Evolutionary conservation across 2,797 vertebrate species (phyloP).

Genomic region (Chelmon rostratus): DNA sequence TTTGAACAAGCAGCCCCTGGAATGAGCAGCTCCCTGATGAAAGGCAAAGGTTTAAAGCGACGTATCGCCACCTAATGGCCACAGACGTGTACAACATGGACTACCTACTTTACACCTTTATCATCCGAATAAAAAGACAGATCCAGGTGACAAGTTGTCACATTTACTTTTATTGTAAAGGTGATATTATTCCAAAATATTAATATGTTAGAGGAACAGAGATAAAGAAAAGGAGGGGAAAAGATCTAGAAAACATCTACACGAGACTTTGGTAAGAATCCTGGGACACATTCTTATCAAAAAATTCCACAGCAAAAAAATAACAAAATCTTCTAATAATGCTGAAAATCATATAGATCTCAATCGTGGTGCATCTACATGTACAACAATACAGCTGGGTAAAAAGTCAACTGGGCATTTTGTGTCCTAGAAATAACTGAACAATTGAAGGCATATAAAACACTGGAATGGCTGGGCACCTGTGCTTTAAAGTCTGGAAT

Average conservation of each 20-base stretch:
- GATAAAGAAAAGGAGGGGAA: slow-evolving; percentile 70
- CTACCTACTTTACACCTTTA: neutral
- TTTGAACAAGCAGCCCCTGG: neutral
- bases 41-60: neutral
- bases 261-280: slow-evolving; percentile 96
- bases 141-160: slow-evolving; percentile 78
- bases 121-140: slow-evolving; percentile 57
- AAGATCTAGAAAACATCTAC: slow-evolving; percentile 92
- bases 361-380: slow-evolving; percentile 79
- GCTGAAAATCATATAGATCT: slow-evolving; percentile 80
- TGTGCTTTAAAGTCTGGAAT: slow-evolving; percentile 87
- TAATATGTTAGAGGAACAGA: slow-evolving; percentile 88
- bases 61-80: slow-evolving; percentile 77
- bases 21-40: neutral
- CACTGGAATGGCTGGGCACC: slow-evolving; percentile 84
- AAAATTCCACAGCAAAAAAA: slow-evolving; percentile 85
- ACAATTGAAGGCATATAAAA: slow-evolving; percentile 87
- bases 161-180: slow-evolving; percentile 94
- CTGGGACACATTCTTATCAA: slow-evolving; percentile 87
- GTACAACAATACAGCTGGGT: slow-evolving; percentile 78
- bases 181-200: slow-evolving; percentile 97
- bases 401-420: slow-evolving; percentile 76
- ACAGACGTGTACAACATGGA: slow-evolving; percentile 10
- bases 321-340: slow-evolving; percentile 72
- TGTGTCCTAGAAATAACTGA: slow-evolving; percentile 81